Conservation (phyloP, 2,888 invertebrate genomes). For the Mesorhabditis sp. region DNA sequence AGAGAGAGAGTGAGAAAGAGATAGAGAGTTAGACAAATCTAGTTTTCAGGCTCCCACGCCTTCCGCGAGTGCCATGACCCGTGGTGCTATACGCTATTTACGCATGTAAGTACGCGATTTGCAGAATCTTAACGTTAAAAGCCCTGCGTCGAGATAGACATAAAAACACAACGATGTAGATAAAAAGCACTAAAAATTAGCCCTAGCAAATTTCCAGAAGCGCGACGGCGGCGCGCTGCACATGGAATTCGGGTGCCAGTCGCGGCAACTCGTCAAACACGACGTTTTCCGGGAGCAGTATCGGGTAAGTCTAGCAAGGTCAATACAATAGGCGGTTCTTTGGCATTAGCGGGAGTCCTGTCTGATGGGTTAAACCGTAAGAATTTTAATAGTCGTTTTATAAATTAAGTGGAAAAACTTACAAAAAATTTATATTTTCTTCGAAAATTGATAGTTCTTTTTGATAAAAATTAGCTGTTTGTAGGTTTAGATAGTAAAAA, state of each 20-base stretch:
- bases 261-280: neutral
- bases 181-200: neutral
- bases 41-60: neutral
- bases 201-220: neutral
- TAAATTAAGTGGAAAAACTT: no score
- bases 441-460: no score
- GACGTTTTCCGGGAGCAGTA: constrained; percentile 1
- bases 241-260: constrained; percentile 4
- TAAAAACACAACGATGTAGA: neutral
- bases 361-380: no score
- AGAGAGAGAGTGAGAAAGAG: neutral
- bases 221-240: neutral
- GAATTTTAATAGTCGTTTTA: no score
- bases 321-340: no score
- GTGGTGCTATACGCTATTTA: neutral
- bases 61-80: neutral
- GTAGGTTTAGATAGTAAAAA: no score
- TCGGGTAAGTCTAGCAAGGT: neutral
- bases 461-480: no score
- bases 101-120: neutral
- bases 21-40: neutral
- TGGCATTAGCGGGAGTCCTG: no score
- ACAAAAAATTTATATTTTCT: no score
- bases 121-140: neutral
- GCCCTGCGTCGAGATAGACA: neutral